phyloP scores from a whole-genome alignment of 2,888 invertebrate species.

The Drosophila maculinotata region DNA sequence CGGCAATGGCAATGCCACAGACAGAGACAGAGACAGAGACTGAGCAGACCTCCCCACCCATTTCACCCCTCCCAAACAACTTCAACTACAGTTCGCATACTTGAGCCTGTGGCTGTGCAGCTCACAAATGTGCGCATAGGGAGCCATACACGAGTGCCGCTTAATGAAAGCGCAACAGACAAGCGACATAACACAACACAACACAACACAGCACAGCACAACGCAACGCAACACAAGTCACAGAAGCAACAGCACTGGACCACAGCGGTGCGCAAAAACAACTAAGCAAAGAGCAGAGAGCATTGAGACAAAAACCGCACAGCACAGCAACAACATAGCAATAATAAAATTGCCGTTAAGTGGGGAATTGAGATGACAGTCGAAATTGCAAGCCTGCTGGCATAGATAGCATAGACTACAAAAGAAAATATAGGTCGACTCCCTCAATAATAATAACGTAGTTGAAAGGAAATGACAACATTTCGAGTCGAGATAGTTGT shows the following conservation, averaged over 20 bases:
- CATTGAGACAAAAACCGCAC: constrained; percentile 26
- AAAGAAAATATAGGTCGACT: constrained; percentile 1
- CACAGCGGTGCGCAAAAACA: constrained; percentile 36
- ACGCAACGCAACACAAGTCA: constrained; percentile 3
- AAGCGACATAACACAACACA: constrained; percentile 8
- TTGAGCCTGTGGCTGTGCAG: constrained; percentile 46
- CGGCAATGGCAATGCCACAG: constrained; percentile 72
- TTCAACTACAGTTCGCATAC: constrained; percentile 60
- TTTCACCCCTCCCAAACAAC: constrained; percentile 32
- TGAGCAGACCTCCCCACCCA: no score
- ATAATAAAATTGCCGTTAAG: constrained; percentile 75
- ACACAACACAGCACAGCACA: constrained; percentile 3
- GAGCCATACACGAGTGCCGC: constrained; percentile 76
- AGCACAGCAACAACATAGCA: constrained; percentile 52
- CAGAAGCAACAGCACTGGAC: constrained; percentile 43
- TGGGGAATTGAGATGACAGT: constrained; percentile 68
- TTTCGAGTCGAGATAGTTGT: neutral
- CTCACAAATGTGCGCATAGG: constrained; percentile 65
- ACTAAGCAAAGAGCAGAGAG: constrained; percentile 30
- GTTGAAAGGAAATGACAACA: constrained; percentile 9
- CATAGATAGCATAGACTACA: neutral
- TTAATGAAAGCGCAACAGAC: constrained; percentile 79
- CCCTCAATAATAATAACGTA: constrained; percentile 5
- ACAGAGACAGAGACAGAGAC: constrained; percentile 37
- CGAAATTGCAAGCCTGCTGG: constrained; percentile 8